Conservation (phyloP, 2,888 invertebrate genomes). For the Cloeon dipterum region DNA sequence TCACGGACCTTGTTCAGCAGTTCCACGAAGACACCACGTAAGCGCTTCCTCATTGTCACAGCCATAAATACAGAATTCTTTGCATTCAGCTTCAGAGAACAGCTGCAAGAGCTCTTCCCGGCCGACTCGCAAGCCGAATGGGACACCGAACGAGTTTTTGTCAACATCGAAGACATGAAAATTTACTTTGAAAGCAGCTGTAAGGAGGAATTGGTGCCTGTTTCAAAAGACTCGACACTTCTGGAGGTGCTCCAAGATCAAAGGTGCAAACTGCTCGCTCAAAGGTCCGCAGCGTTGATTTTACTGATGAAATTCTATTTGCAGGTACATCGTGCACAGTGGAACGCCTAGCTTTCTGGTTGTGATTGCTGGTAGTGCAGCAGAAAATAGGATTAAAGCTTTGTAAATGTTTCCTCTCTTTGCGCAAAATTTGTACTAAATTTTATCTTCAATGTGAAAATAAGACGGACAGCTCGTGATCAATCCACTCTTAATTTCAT, state of each 20-base stretch:
- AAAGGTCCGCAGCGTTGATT: slow-evolving; percentile 1
- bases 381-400: background rate
- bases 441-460: too few species aligned
- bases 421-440: too few species aligned
- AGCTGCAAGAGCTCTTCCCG: slow-evolving; percentile 39
- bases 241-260: slow-evolving; percentile 31
- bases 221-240: slow-evolving; percentile 30
- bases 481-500: too few species aligned
- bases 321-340: slow-evolving; percentile 31
- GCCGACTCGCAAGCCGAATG: slow-evolving; percentile 35
- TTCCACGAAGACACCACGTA: slow-evolving; percentile 50
- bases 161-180: slow-evolving; percentile 31
- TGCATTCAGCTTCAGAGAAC: slow-evolving; percentile 27
- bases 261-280: slow-evolving; percentile 16
- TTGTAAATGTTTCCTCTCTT: too few species aligned
- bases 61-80: background rate
- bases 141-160: slow-evolving; percentile 38
- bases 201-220: slow-evolving; percentile 29
- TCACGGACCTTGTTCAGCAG: slow-evolving; percentile 66
- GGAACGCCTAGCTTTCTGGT: slow-evolving; percentile 43
- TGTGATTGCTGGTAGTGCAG: slow-evolving; percentile 27
- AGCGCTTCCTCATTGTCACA: slow-evolving; percentile 7
- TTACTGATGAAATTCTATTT: too few species aligned
- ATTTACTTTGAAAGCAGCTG: slow-evolving; percentile 52
- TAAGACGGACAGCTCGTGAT: too few species aligned